Conservation (phyloP, 2,888 invertebrate genomes). For the Seladonia tumulorum region DNA sequence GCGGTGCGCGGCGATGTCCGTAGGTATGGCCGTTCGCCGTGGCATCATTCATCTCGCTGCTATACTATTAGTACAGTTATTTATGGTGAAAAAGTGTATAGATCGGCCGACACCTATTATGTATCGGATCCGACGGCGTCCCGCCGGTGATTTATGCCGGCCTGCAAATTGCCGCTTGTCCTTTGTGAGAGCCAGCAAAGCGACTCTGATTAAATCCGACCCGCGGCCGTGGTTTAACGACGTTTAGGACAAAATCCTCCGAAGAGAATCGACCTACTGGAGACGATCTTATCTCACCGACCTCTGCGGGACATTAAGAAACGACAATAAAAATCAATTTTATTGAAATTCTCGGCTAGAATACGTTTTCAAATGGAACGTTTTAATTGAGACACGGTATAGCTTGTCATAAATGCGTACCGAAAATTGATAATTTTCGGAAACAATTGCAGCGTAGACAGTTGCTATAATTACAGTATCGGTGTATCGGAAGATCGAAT, state of each 20-base stretch:
- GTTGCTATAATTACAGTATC: neutral
- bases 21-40: conserved; percentile 32
- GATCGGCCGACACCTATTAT: conserved; percentile 70
- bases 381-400: neutral
- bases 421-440: neutral
- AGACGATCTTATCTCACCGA: neutral
- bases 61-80: conserved; percentile 74
- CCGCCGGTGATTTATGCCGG: conserved; percentile 68
- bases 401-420: neutral
- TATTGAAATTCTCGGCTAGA: neutral
- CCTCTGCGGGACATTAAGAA: neutral
- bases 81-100: conserved; percentile 72
- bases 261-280: neutral
- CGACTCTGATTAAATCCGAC: conserved; percentile 72
- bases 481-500: neutral
- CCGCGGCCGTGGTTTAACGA: conserved; percentile 60
- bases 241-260: conserved; percentile 53
- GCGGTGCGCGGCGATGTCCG: conserved; percentile 13
- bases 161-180: conserved; percentile 75
- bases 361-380: neutral
- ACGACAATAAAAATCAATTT: neutral
- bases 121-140: conserved; percentile 69
- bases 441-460: neutral
- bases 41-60: conserved; percentile 72
- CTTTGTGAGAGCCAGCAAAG: conserved; percentile 69